Evolutionary conservation across 2,888 invertebrate genomes (phyloP).

Genomic region (Schizaphis graminum): DNA sequence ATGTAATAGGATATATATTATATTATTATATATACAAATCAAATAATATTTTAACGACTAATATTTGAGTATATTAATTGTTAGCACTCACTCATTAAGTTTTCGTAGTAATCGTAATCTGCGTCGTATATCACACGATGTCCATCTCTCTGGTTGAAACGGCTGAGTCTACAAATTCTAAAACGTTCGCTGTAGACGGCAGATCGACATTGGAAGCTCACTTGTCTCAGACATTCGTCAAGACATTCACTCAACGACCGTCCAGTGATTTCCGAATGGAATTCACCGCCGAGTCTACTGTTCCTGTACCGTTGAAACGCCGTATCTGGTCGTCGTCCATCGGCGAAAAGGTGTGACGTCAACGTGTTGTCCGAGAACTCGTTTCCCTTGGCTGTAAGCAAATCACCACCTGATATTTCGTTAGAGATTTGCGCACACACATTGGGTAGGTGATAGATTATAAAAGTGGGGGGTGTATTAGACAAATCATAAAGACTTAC

Average conservation of each 20-base stretch:
- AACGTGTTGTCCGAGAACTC: slow-evolving; percentile 91
- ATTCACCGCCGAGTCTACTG: slow-evolving; percentile 88
- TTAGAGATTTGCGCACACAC: slow-evolving; percentile 59
- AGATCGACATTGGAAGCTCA: slow-evolving; percentile 90
- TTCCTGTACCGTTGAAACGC: slow-evolving; percentile 90
- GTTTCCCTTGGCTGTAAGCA: slow-evolving; percentile 81
- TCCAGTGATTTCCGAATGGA: slow-evolving; percentile 90
- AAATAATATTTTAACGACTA: neutral
- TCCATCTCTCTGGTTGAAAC: slow-evolving; percentile 89
- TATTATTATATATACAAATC: neutral
- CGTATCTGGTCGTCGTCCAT: slow-evolving; percentile 86
- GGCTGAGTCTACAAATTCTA: slow-evolving; percentile 85
- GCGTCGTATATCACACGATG: slow-evolving; percentile 91
- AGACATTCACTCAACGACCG: slow-evolving; percentile 90
- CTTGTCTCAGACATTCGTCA: slow-evolving; percentile 89
- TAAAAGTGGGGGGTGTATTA: neutral
- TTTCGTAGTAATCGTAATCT: slow-evolving; percentile 93
- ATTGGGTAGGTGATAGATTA: slow-evolving; percentile 34
- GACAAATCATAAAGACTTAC: slow-evolving; percentile 75
- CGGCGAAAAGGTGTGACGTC: slow-evolving; percentile 86
- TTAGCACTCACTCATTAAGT: slow-evolving; percentile 87
- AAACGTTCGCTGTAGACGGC: slow-evolving; percentile 90
- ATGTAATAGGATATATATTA: neutral
- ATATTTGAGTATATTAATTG: neutral
- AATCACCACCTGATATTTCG: slow-evolving; percentile 63